These are phyloP conservation scores for Ascaphus truei DNA, from an alignment of 2,113 vertebrate genomes.

Conservation along the genomic window DNA sequence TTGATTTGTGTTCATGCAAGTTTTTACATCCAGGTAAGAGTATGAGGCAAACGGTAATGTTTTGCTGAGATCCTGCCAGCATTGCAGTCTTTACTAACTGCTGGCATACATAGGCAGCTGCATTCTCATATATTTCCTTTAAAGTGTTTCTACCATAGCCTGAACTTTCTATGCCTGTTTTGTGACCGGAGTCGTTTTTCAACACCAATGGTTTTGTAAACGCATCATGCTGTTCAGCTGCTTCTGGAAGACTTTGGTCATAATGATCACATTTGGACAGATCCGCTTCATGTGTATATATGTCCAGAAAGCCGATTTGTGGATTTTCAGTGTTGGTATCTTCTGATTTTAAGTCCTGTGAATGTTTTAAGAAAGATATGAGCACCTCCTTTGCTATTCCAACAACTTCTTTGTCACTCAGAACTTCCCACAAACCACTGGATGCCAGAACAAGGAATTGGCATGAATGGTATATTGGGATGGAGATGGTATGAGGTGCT, in stretches of 20 bases:
- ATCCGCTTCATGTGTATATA: background rate
- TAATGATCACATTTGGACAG: too few relatives aligned
- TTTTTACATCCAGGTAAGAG: conserved; percentile 50
- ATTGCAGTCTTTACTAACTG: conserved; percentile 50
- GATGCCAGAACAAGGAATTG: conserved; percentile 61
- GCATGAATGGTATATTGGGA: conserved; percentile 47
- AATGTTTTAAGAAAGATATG: conserved; percentile 30
- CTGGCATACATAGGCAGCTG: conserved; percentile 43
- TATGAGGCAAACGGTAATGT: conserved; percentile 50
- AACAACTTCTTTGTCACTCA: conserved; percentile 51
- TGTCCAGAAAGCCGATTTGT: background rate
- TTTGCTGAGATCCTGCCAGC: conserved; percentile 57
- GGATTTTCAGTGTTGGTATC: background rate
- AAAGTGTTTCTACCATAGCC: background rate
- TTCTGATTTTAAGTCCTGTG: rapidly evolving
- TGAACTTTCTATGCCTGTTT: background rate
- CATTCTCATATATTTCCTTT: conserved; percentile 3
- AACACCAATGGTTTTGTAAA: background rate
- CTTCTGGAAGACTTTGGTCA: background rate
- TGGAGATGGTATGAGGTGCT: conserved; percentile 46
- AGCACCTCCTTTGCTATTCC: conserved; percentile 44
- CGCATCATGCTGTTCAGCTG: background rate
- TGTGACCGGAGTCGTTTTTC: background rate
- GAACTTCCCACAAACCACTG: conserved; percentile 57
- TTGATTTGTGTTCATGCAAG: too few relatives aligned